These are phyloP conservation scores for Muscicapa comitata DNA, from an alignment of 2,797 vertebrate species.

Conservation along the genomic window DNA sequence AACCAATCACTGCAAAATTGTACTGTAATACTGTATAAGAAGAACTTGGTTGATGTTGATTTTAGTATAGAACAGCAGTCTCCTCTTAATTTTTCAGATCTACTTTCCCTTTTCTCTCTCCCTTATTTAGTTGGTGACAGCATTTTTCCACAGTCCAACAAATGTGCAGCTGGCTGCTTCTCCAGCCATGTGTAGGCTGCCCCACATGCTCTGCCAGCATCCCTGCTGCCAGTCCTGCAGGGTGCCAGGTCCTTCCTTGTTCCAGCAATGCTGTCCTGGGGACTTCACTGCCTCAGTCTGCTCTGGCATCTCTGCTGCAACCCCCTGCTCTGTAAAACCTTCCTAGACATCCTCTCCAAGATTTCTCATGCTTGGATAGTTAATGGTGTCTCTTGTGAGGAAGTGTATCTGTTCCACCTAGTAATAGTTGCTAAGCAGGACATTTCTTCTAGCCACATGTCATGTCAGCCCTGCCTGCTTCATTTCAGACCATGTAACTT, in stretches of 20 bases:
- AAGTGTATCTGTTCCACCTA: constrained; percentile 50
- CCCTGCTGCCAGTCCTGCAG: not conserved
- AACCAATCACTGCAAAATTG: not conserved
- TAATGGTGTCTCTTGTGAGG: constrained; percentile 3
- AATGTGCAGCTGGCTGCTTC: not conserved
- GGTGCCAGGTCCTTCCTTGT: not conserved
- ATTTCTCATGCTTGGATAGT: not conserved
- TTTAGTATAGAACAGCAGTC: not conserved
- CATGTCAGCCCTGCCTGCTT: not conserved
- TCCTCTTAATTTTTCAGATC: not conserved
- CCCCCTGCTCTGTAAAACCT: not conserved
- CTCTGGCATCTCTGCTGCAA: not conserved
- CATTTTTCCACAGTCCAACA: not conserved
- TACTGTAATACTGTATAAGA: not conserved
- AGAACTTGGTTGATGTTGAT: not conserved
- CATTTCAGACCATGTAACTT: not conserved
- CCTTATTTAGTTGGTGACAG: not conserved
- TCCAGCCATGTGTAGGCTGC: not conserved
- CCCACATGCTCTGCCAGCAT: not conserved
- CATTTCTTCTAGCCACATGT: not conserved
- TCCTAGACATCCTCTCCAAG: not conserved
- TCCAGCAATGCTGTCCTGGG: not conserved
- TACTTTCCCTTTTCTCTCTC: not conserved
- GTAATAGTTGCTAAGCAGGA: constrained; percentile 52
- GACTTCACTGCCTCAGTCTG: not conserved